Base-by-base conservation (phyloP, 2,888 invertebrate genomes). In the Lycocerus yunnanus region DNA sequence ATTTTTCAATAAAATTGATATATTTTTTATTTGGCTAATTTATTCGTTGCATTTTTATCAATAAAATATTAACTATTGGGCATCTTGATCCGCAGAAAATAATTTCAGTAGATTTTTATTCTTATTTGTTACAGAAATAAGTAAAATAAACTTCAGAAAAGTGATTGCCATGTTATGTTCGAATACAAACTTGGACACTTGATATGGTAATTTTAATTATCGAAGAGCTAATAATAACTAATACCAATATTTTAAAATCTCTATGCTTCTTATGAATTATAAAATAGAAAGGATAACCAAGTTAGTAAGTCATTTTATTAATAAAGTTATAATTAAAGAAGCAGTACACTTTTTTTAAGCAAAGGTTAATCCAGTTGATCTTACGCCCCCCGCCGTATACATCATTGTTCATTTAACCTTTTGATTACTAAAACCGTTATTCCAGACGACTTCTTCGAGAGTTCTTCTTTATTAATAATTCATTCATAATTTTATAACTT, bases 321-420 rank as follows among this genome's bases (percentile, higher is more conserved):
- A 43, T 43, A 43, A 43, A n/a, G n/a, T n/a, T n/a, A n/a, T n/a
- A n/a, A 43, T 43, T 43, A 43, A 43, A 43, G 43, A 43, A 43
- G 43, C 43, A 6, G 43, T 43, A 43, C 27, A 27, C 43, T n/a
- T 43, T 43, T 27, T 43, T 43, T 2, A n/a, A 43, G 43, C n/a
- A 21, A 65, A 75, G 73, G 70, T 73, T 71, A 73, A 70, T 70
- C 58, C 66, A 18, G 61, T 71, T 76, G 71, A 76, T 72, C 73
- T 63, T 76, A 69, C 72, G 74, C 77, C 77, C n/a, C 72, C 58
- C 72, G 69, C 67, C 69, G 27, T 73, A 67, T 63, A 66, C 71
- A 77, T 43, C 2, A 43, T 77, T 76, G 74, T 24, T 24, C 63
- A 59, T 74, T 77, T 77, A 77, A 77, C 77, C 77, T 77, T 43